Base-by-base conservation (phyloP, 2,888 invertebrate species). In the Drosophila nr. fundita region DNA sequence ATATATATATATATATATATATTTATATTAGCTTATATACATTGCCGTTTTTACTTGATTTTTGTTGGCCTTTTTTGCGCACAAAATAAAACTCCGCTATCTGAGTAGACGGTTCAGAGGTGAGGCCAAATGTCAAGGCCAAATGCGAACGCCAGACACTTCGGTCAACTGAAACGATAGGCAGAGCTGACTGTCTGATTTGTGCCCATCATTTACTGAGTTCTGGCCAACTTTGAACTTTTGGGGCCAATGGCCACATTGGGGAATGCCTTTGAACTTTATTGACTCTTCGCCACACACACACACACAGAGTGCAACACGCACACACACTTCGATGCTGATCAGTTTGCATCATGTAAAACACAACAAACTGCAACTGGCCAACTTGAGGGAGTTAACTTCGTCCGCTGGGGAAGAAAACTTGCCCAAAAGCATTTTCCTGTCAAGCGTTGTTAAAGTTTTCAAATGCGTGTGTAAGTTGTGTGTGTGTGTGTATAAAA, bases 351-450 rank as follows among this genome's bases (percentile, higher is more conserved):
- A 70, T 65, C 74, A 70, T 55, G 68, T 53, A 58, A 27, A 27
- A 21, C 48, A 49, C 40, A 63, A 64, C 42, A 57, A 74, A 62
- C 45, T 77, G 74, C 74, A 77, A 50, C 53, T 69, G 60, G 69
- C 49, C 62, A 64, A 61, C 45, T 30, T 24, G 42, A 55, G 64
- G 59, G 45, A 52, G 62, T 67, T 65, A 63, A 72, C 62, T 78
- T 81, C 21, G 50, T 53, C 36, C 80, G 53, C 78, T 59, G 42
- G 82, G 42, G 70, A 61, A 15, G 34, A 65, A 67, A 81, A 68
- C 30, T 83, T 86, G 55, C 52, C 67, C 72, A 90, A 87, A 86
- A 85, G 90, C 90, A 89, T 85, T 89, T 85, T 67, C 90, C 85
- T 89, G 90, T 90, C 87, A 81, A 70, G 73, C 66, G 69, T 59